phyloP scores from a whole-genome alignment of 1,140 invertebrate species.

The Elymnias hypermnestra region DNA sequence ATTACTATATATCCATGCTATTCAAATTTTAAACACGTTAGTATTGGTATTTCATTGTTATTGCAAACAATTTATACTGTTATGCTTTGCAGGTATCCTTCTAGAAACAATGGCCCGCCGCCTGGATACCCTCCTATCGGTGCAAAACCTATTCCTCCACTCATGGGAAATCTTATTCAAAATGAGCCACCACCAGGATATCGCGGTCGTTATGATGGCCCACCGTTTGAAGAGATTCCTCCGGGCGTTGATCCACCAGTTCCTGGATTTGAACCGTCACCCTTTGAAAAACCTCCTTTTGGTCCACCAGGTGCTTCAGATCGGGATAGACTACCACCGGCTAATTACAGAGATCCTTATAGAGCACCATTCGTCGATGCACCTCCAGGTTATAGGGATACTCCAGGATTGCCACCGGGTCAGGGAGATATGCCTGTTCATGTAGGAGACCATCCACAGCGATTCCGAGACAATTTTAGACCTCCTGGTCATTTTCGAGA shows the following conservation, averaged over 20 bases:
- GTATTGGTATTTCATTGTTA: too few species aligned
- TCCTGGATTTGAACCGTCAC: conserved; percentile 72
- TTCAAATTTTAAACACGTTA: too few species aligned
- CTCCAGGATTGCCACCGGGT: conserved; percentile 36
- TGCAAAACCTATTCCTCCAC: conserved; percentile 40
- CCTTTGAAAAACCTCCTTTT: conserved; percentile 64
- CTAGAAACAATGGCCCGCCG: conserved; percentile 51
- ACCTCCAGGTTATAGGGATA: conserved; percentile 44
- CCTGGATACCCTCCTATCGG: conserved; percentile 45
- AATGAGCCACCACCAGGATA: conserved; percentile 47
- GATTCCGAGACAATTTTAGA: conserved; percentile 57
- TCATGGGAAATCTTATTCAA: conserved; percentile 27
- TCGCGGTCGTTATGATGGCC: conserved; percentile 57
- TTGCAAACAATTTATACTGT: conserved; percentile 6
- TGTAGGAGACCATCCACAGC: conserved; percentile 42
- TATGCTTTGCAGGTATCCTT: conserved; percentile 59
- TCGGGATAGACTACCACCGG: conserved; percentile 53
- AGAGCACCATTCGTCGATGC: conserved; percentile 53
- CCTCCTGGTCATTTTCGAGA: conserved; percentile 44
- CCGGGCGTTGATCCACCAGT: conserved; percentile 73
- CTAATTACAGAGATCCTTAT: conserved; percentile 58
- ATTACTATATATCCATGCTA: too few species aligned
- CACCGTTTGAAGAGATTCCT: conserved; percentile 65
- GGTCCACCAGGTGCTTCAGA: conserved; percentile 47
- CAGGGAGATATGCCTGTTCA: conserved; percentile 54